Evolutionary conservation across 2,888 invertebrate genomes (phyloP), one percentile per base, ranked within the genome.

Genomic region (Spodoptera picta): DNA sequence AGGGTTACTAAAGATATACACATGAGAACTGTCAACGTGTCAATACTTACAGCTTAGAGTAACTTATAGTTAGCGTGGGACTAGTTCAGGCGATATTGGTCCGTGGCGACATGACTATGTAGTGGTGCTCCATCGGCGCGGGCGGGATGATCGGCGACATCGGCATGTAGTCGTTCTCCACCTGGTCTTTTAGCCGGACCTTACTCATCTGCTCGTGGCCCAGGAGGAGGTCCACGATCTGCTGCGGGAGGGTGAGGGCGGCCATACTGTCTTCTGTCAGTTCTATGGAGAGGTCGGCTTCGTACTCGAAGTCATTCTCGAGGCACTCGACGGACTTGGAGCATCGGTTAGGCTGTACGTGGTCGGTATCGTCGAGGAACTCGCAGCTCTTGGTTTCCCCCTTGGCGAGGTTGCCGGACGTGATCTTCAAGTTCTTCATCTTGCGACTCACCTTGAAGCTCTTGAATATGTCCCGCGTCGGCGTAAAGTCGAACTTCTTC

Each of bases 401-500:
- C 52, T 92, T 93, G 31, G 82, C 64, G 1, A 92, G 83, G 7
- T 75, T 79, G 3, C 86, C 83, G 24, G 82, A 43, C 0, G 88
- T 81, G 45, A 91, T 90, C 61, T 93, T 94, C 0, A 91, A 73
- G 56, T 89, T 89, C 60, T 92, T 92, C 90, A 90, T 91, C 68
- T 93, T 93, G 57, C 91, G 86, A 53, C 90, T 90, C 47, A 92
- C 93, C 67, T 91, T 91, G 85, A 94, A 94, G 74, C 91, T 95
- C 71, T 90, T 93, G 85, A 95, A 94, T 43, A 95, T 91, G 73
- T 94, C 93, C 0, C 91, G 85, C 0, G 93, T 88, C 1, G 95
- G 94, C 0, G 95, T 87, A 86, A 95, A 93, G 83, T 95, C 95
- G 82, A 95, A 95, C 49, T 90, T 90, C 77, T 95, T 95, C 85